Percentiles rank a stretch among this genome's conserved stretches.
Conservation (phyloP, 2,113 vertebrate species). For the Apteryx owenii region DNA sequence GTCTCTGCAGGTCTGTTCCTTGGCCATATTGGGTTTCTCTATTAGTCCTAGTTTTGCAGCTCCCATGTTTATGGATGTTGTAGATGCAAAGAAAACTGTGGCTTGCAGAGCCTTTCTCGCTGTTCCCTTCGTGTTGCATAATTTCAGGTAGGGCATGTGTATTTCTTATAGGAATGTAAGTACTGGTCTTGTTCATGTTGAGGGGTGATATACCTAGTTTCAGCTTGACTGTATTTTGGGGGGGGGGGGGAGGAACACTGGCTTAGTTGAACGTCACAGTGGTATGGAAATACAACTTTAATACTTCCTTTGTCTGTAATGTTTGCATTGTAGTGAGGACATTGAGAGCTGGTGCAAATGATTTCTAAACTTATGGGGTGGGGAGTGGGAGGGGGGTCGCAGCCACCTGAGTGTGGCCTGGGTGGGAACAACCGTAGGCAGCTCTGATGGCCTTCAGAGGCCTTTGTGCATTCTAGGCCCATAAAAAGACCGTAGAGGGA, state of each 20-base stretch:
- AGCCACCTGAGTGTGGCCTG: neutral
- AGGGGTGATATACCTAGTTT: neutral
- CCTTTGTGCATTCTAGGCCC: neutral
- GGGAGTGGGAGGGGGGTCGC: neutral
- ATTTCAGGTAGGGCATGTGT: neutral
- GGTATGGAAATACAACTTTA: neutral
- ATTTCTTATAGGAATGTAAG: fast-evolving
- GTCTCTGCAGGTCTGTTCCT: neutral
- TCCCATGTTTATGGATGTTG: fast-evolving
- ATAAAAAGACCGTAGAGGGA: neutral
- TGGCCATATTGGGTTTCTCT: neutral
- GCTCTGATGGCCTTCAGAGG: neutral
- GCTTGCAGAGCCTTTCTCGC: neutral
- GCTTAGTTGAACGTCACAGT: neutral
- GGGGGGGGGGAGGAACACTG: neutral
- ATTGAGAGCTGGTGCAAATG: neutral
- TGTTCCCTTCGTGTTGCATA: neutral
- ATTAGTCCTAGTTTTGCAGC: neutral
- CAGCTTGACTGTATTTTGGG: neutral
- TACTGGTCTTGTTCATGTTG: neutral
- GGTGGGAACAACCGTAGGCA: neutral
- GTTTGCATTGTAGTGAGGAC: neutral
- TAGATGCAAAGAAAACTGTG: neutral
- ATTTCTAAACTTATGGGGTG: neutral
- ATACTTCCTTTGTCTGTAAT: neutral